phyloP scores from a whole-genome alignment of 2,888 invertebrate genomes.

The Conomelus anceps region DNA sequence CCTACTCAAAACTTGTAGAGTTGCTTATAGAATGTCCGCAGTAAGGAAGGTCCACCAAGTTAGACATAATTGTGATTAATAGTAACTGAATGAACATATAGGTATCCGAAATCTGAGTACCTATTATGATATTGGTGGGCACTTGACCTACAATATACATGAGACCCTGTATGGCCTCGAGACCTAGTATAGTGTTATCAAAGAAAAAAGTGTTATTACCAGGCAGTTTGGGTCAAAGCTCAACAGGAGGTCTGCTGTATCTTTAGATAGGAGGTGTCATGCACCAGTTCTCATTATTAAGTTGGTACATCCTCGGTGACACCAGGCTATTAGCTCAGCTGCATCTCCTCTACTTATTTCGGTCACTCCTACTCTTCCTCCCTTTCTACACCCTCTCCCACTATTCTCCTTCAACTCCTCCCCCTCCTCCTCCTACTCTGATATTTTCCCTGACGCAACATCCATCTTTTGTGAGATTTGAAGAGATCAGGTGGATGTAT shows the following conservation, averaged over 20 bases:
- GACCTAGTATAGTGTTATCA: neutral
- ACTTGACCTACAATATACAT: neutral
- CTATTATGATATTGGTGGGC: neutral
- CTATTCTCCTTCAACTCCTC: no score
- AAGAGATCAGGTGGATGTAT: neutral
- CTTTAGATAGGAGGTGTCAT: neutral
- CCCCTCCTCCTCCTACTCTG: neutral
- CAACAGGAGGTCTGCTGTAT: neutral
- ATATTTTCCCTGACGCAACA: neutral
- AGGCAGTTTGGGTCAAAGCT: neutral
- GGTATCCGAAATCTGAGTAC: neutral
- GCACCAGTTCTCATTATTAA: neutral
- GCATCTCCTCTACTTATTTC: neutral
- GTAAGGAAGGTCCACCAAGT: no score
- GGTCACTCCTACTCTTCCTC: neutral
- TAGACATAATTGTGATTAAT: neutral
- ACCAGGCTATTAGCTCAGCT: neutral
- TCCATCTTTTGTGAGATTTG: neutral
- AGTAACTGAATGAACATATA: neutral
- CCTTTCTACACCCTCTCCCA: no score
- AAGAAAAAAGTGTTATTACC: neutral
- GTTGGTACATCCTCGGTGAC: neutral
- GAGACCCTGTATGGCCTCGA: neutral
- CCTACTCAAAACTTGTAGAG: no score
- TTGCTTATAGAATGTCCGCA: no score